These are phyloP conservation scores for Brachymystax lenok DNA, from an alignment of 2,797 vertebrate species.

Conservation along the genomic window DNA sequence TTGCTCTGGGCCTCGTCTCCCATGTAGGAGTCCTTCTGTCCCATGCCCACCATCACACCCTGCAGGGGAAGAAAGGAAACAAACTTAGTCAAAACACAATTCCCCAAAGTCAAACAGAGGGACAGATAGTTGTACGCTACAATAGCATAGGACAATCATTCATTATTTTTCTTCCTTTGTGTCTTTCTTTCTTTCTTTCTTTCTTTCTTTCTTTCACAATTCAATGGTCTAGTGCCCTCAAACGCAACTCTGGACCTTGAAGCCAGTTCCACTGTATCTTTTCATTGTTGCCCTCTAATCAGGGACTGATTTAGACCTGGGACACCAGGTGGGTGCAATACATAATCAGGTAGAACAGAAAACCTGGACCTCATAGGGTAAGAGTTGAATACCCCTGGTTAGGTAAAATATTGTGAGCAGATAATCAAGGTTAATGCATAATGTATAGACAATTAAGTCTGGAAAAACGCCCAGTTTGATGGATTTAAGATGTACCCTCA, in stretches of 20 bases:
- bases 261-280: too few relatives aligned
- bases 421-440: neutral
- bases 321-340: too few relatives aligned
- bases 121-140: neutral
- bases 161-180: neutral
- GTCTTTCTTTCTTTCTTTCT: neutral
- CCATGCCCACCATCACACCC: constrained; percentile 91
- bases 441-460: neutral
- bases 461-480: neutral
- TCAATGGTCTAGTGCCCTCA: too few relatives aligned
- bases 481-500: neutral
- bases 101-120: neutral
- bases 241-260: too few relatives aligned
- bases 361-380: too few relatives aligned
- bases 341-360: too few relatives aligned
- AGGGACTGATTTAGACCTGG: too few relatives aligned
- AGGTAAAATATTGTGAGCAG: neutral
- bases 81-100: neutral
- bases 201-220: too few relatives aligned
- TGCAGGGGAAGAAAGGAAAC: constrained; percentile 33
- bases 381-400: neutral
- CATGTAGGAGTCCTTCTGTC: constrained; percentile 87
- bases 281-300: too few relatives aligned
- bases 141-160: neutral
- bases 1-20: constrained; percentile 89